Conservation (phyloP, 2,113 vertebrate species). For the Tragelaphus strepsiceros region DNA sequence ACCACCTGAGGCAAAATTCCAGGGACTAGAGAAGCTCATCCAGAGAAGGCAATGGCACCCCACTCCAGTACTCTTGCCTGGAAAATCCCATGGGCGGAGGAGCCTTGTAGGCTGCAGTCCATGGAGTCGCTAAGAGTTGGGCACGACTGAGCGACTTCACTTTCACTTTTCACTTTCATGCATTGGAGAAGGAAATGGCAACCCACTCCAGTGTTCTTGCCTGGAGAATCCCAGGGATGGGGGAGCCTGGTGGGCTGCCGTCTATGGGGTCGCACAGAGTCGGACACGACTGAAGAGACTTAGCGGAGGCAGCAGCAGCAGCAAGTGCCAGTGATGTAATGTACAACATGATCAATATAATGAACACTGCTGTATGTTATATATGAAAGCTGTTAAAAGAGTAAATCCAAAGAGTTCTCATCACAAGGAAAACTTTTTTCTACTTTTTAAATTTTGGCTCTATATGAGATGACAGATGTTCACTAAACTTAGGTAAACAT, state of each 20-base stretch:
- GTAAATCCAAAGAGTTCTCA: not conserved
- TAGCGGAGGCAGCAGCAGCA: no score
- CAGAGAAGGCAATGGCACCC: no score
- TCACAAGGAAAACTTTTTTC: not conserved
- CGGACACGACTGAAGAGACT: no score
- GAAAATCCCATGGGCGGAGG: no score
- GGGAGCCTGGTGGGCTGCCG: no score
- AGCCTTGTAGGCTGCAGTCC: no score
- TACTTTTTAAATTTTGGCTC: not conserved
- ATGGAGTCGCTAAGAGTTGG: rapidly evolving
- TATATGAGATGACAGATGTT: not conserved
- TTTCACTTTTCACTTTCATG: no score
- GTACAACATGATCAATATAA: not conserved
- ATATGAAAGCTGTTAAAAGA: not conserved
- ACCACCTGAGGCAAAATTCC: not conserved
- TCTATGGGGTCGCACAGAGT: no score
- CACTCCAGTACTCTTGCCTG: no score
- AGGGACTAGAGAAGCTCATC: not conserved
- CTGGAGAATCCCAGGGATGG: no score
- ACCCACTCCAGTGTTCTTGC: no score
- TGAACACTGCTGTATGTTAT: not conserved
- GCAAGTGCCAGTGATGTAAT: not conserved
- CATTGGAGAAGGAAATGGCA: no score
- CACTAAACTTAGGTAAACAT: not conserved
- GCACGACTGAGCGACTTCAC: rapidly evolving